Evolutionary conservation across 2,888 invertebrate species (phyloP).

Genomic region (Macrophya annulata): DNA sequence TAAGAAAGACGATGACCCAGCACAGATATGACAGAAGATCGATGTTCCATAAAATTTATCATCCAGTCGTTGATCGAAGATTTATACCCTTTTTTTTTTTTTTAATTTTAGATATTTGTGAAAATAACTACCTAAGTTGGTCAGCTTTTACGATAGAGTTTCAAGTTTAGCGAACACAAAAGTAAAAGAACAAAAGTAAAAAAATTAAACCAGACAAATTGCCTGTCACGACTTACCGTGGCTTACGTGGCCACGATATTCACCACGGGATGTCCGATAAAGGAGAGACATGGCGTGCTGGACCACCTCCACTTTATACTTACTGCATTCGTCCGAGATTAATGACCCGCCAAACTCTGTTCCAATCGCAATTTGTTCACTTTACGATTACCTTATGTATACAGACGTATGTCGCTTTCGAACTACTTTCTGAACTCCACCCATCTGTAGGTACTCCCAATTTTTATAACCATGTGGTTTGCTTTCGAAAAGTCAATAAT

Average conservation of each 20-base stretch:
- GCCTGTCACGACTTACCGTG: conserved; percentile 25
- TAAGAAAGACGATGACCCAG: not conserved
- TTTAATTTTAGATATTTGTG: not conserved
- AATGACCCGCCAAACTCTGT: conserved; percentile 41
- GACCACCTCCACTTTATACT: conserved; percentile 22
- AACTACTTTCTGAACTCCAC: not conserved
- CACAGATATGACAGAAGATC: not conserved
- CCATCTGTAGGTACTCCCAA: not conserved
- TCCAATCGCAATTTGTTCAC: not conserved
- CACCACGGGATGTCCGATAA: conserved; percentile 25
- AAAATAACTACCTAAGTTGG: not conserved
- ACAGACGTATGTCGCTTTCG: not conserved
- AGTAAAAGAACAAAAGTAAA: not conserved
- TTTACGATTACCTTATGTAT: conserved; percentile 15
- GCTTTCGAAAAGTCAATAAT: not conserved
- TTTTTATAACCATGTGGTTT: not conserved
- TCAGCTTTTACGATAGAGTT: not conserved
- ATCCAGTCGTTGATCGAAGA: not conserved
- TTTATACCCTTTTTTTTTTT: not conserved
- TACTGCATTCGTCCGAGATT: conserved; percentile 29
- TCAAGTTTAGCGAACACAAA: conserved; percentile 5
- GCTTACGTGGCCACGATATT: conserved; percentile 9
- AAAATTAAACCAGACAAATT: conserved; percentile 23
- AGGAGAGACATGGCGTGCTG: conserved; percentile 15
- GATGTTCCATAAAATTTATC: not conserved